Percentiles rank a stretch among this genome's conserved stretches.
These are phyloP conservation scores for Lagorchestes hirsutus DNA, from an alignment of 2,797 vertebrate genomes.

Conservation along the genomic window DNA sequence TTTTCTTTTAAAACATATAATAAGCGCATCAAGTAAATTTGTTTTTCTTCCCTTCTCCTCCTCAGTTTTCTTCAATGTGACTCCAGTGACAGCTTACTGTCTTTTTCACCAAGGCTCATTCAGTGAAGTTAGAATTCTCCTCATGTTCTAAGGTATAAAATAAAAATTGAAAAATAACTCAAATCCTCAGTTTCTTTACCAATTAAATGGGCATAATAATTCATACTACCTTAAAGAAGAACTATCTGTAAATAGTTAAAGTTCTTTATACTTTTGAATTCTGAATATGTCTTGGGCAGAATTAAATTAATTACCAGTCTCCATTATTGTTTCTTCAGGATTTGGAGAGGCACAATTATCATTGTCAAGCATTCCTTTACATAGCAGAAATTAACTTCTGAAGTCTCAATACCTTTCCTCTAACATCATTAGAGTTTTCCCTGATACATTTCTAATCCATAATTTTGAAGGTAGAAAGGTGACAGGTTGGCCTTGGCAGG, in stretches of 20 bases:
- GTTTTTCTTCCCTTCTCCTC: not conserved
- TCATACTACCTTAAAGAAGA: not conserved
- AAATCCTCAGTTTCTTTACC: not conserved
- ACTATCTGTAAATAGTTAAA: not conserved
- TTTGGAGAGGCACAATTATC: not conserved
- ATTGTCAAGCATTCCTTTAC: not conserved
- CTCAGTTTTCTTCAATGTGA: not conserved
- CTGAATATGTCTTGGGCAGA: not conserved
- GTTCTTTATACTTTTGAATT: not conserved
- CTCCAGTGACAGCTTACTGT: not conserved
- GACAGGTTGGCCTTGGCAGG: not conserved
- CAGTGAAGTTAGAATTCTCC: not conserved
- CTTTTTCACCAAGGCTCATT: not conserved
- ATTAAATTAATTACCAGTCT: not conserved
- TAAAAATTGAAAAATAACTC: not conserved
- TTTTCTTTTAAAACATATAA: not conserved
- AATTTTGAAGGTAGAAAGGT: not conserved
- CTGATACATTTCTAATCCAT: not conserved
- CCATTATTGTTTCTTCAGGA: not conserved
- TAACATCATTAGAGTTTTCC: not conserved
- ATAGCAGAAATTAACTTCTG: not conserved
- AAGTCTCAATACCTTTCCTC: not conserved
- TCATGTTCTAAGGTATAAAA: not conserved
- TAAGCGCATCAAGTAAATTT: not conserved
- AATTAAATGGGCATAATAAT: not conserved